A percentile compares a stretch with the other conserved stretches of the same genome.
phyloP scores from a whole-genome alignment of 2,113 vertebrate genomes.

The Crotalus horridus region DNA sequence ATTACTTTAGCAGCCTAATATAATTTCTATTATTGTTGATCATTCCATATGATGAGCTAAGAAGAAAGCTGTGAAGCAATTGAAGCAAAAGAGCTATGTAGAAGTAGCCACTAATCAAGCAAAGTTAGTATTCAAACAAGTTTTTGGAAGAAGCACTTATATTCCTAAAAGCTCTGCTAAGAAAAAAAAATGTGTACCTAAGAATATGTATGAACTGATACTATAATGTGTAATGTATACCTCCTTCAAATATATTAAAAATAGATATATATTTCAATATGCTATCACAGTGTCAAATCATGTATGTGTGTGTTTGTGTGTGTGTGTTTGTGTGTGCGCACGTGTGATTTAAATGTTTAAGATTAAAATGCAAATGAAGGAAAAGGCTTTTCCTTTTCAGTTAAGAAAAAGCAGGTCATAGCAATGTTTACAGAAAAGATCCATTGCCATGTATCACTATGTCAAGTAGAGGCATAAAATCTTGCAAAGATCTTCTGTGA shows the following conservation, averaged over 20 bases:
- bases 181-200: neutral
- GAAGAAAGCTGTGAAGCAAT: neutral
- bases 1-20: neutral
- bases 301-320: no score
- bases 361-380: neutral
- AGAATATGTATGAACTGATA: neutral
- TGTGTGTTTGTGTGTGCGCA: accelerated
- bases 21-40: neutral
- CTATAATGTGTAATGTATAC: slow-evolving; percentile 17
- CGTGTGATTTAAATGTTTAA: slow-evolving; percentile 2
- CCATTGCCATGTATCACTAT: slow-evolving; percentile 25
- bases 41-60: neutral
- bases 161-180: neutral
- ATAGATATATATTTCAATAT: neutral
- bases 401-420: neutral
- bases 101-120: neutral
- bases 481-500: neutral
- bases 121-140: neutral
- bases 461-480: neutral
- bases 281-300: neutral
- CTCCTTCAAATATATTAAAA: slow-evolving; percentile 10
- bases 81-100: neutral
- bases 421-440: slow-evolving; percentile 57
- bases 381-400: slow-evolving; percentile 3
- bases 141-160: neutral